phyloP scores from a whole-genome alignment of 2,888 invertebrate genomes.

The Allacma fusca region DNA sequence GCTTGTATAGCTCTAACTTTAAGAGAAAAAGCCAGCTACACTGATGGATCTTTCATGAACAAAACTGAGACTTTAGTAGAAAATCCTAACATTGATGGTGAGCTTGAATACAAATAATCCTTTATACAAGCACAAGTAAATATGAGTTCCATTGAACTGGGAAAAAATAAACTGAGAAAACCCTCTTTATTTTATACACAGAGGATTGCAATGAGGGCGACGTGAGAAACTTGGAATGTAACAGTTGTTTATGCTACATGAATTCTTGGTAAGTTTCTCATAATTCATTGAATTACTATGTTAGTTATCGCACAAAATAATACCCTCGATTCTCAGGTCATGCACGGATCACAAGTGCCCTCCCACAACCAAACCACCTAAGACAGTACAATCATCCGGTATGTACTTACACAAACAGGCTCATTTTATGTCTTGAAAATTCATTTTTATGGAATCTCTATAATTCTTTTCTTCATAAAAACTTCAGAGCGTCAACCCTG shows the following conservation, averaged over 20 bases:
- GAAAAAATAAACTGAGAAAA: neutral
- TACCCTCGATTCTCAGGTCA: conserved; percentile 38
- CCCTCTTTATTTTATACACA: conserved; percentile 9
- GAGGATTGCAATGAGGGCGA: conserved; percentile 59
- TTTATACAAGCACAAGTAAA: too few species aligned
- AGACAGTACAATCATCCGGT: neutral
- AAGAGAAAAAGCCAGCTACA: conserved; percentile 59
- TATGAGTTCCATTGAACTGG: too few species aligned
- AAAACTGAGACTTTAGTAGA: conserved; percentile 56
- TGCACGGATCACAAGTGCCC: conserved; percentile 58
- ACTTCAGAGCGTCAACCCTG: conserved; percentile 46
- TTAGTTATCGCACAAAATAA: neutral
- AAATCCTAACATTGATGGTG: conserved; percentile 58
- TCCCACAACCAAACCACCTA: conserved; percentile 43
- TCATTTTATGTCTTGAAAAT: neutral
- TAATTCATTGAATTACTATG: neutral
- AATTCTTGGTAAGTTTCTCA: conserved; percentile 53
- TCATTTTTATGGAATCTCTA: too few species aligned
- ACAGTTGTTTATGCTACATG: conserved; percentile 58
- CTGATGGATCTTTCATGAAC: conserved; percentile 53
- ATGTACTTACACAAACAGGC: neutral
- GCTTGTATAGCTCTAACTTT: conserved; percentile 59
- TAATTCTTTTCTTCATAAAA: too few species aligned
- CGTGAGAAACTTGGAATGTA: conserved; percentile 53
- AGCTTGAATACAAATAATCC: conserved; percentile 13